Evolutionary conservation across 2,888 invertebrate species (phyloP).

Genomic region (Drosophila cognata): DNA sequence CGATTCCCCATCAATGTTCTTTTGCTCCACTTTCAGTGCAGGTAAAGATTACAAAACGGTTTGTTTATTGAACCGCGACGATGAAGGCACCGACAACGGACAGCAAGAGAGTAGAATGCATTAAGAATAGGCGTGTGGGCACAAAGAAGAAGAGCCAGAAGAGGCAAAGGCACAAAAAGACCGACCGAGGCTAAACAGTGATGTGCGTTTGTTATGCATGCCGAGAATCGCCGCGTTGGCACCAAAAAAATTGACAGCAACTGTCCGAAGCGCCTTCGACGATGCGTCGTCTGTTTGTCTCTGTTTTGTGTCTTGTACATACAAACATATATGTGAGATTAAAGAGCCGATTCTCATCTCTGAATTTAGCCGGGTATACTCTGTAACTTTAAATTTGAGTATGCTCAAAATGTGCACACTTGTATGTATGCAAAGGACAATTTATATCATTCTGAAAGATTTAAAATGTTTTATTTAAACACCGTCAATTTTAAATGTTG

Average conservation of each 20-base stretch:
- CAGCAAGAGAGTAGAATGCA: conserved; percentile 45
- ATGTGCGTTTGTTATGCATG: conserved; percentile 54
- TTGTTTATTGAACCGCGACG: conserved; percentile 60
- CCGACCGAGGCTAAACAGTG: conserved; percentile 25
- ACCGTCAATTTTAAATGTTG: neutral
- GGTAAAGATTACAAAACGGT: conserved; percentile 77
- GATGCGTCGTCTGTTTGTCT: conserved; percentile 27
- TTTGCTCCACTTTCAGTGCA: conserved; percentile 68
- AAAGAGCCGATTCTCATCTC: conserved; percentile 6
- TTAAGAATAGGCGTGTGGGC: conserved; percentile 23
- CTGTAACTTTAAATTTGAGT: neutral
- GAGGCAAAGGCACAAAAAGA: conserved; percentile 11
- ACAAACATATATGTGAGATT: neutral
- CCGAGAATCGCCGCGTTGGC: conserved; percentile 69
- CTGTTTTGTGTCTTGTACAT: conserved; percentile 36
- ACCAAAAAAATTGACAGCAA: conserved; percentile 47
- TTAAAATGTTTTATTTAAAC: neutral
- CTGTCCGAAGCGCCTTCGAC: conserved; percentile 26
- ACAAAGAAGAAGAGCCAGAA: conserved; percentile 4
- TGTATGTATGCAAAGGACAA: neutral
- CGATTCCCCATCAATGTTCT: conserved; percentile 27
- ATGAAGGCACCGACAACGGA: conserved; percentile 47
- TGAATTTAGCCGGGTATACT: conserved; percentile 6
- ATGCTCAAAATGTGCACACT: neutral
- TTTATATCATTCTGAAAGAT: neutral